Evolutionary conservation across 53 echinoderm and acorn worm species (phyloP), one percentile per base, ranked within the genome.

Genomic region (Henricia sp.): DNA sequence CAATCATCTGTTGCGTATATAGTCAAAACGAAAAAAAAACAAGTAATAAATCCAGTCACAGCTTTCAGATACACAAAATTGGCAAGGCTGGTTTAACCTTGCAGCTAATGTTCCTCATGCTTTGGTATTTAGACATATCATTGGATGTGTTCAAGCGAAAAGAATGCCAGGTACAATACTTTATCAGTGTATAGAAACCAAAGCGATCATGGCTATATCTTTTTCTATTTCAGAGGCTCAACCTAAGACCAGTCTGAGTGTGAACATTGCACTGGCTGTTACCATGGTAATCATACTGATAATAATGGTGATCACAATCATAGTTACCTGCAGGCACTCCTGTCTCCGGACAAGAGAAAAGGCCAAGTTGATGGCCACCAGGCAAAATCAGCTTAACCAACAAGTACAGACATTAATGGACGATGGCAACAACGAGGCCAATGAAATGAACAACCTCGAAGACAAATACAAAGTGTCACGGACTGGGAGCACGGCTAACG

Each of bases 381-480:
- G 88, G 13, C 82, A 92, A 27, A 89, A 68, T 60, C 74, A 68
- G 42, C 85, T 92, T 26, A 86, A 91, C 27, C 89, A 88, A 40
- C 90, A 91, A 2, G 95, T 95, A 20, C 91, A 91, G 76, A 85
- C 88, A 50, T 84, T 95, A 80, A 95, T 95, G 95, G 95, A 95
- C 68, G 91, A 62, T 46, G 91, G 72, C 17, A 86, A 89, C 48
- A 72, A 25, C 14, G 84, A 84, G 1, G 40, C 58, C 4, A 59
- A 84, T 14, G 86, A 86, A 56, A 86, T 86, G 86, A 86, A 67
- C 53, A 67, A 29, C 8, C 28, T 86, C 19, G 68, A 65, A 2
- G 76, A 59, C 27, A 74, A 86, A 37, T 68, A 60, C 30, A 43
- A 43, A 2, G 63, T n/a, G 8, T 43, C 64, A 17, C 19, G 63